Base-by-base conservation (phyloP, 1,140 invertebrate species). In the Habropoda laboriosa region DNA sequence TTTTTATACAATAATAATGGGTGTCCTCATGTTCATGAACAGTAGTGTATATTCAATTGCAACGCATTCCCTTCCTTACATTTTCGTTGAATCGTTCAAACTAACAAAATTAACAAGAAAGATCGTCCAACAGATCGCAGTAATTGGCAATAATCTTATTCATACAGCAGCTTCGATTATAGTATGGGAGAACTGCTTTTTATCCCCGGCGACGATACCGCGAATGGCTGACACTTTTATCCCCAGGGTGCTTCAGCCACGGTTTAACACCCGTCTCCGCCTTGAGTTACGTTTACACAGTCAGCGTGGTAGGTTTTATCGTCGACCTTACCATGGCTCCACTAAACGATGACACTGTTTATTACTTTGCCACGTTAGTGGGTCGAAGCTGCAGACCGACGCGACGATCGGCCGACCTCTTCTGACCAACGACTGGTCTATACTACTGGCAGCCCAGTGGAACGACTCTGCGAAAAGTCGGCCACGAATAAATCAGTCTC, bases 321-420 rank as follows among this genome's bases (percentile, higher is more conserved):
- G 81, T 35, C 79, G 74, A 68, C 77, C 78, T 80, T 80, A 76
- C 74, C 70, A 66, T 5, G 63, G 40, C 70, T 79, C 67, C 70
- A 70, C 76, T 84, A 81, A 86, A 87, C 85, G 86, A 85, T 68
- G 82, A 86, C 82, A 80, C 76, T 80, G 82, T 87, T 87, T 87
- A 87, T 79, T 82, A 80, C 86, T 75, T 47, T 27, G 16, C 49
- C 49, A 21, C 27, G 38, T 70, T 70, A 12, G 66, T 27, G 27
- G 30, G 63, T 66, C 63, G 42, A 66, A 21, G 6, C 63, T 13
- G 10, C 63, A 7, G 24, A 47, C 27, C 8, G 24, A 27, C 61
- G n/a, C n/a, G n/a, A n/a, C n/a, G n/a, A n/a, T n/a, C n/a, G n/a
- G n/a, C n/a, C n/a, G n/a, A n/a, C n/a, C n/a, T n/a, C n/a, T 78